Evolutionary conservation across 2,888 invertebrate species (phyloP), one percentile per base, ranked within the genome.

Genomic region (Dermolepida albohirtum): DNA sequence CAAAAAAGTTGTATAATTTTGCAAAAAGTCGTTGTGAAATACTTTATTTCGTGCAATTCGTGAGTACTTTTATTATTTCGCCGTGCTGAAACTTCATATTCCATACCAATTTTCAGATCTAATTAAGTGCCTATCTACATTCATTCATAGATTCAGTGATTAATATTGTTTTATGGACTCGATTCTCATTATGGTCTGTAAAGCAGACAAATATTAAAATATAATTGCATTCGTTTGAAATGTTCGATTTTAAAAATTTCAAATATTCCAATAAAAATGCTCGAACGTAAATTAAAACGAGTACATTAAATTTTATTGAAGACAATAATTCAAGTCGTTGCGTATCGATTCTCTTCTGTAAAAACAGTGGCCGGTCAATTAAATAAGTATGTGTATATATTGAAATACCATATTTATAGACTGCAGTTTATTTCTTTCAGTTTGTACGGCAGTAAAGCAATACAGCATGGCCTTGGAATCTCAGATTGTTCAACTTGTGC

Each of bases 371-470:
- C 50, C 69, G 69, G 51, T 70, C 69, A 69, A 69, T 69, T 69
- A 69, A 69, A 69, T 69, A 69, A 63, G 64, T 63, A 69, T 69
- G 69, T 57, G 69, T 64, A 52, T 64, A 64, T 64, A 64, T 64
- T 64, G 64, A 64, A 64, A 64, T 64, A 44, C 59, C 65, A 68
- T 65, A 70, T 70, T 67, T 70, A 70, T 70, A 67, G 70, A 70
- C 68, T 64, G 57, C 59, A 66, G 66, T 66, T 66, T 66, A 59
- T 66, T 66, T 66, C 66, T 66, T 34, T 57, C 47, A 57, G 44
- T 50, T 49, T 29, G 50, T 50, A 59, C 50, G 47, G 59, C 34
- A 40, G 54, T 39, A 16, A 54, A 40, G 40, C 54, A 54, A 17
- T 17, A 43, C 43, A 44, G 59, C 47, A 39, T 55, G 66, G 66